phyloP scores from a whole-genome alignment of 2,888 invertebrate genomes.

The Napeogenes inachia region DNA sequence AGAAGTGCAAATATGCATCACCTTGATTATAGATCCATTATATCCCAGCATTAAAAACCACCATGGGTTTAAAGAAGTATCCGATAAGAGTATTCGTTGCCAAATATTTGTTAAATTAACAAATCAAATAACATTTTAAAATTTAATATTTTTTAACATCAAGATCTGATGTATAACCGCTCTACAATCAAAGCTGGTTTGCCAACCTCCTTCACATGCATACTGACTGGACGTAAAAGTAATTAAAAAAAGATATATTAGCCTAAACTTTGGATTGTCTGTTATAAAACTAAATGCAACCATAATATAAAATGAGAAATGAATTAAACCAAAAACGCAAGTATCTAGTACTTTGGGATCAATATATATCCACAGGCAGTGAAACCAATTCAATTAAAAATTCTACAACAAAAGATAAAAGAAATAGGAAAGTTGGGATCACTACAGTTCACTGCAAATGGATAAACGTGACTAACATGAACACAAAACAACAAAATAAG shows the following conservation, averaged over 20 bases:
- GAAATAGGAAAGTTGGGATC: conserved; percentile 50
- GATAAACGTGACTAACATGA: conserved; percentile 71
- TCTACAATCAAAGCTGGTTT: conserved; percentile 22
- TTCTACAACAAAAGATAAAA: conserved; percentile 50
- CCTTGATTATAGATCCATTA: conserved; percentile 32
- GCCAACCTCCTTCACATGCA: conserved; percentile 40
- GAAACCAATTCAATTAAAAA: conserved; percentile 53
- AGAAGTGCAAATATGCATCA: conserved; percentile 24
- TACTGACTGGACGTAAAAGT: conserved; percentile 50
- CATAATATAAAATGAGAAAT: conserved; percentile 60
- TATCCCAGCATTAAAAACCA: conserved; percentile 14
- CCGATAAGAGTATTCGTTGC: conserved; percentile 9
- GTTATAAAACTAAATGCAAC: conserved; percentile 77
- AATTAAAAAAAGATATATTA: conserved; percentile 50
- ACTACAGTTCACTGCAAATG: conserved; percentile 60
- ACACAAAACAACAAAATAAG: conserved; percentile 70
- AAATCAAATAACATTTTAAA: conserved; percentile 12
- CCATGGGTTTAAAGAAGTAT: conserved; percentile 15
- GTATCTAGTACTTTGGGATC: conserved; percentile 73
- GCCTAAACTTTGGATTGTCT: conserved; percentile 77
- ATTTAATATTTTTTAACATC: conserved; percentile 5
- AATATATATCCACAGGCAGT: conserved; percentile 64
- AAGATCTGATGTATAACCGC: conserved; percentile 12
- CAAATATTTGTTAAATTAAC: conserved; percentile 12
- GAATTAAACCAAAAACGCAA: conserved; percentile 62